A percentile compares a stretch with the other conserved stretches of the same genome.
Conservation (phyloP, 35 echinoderm and acorn worm species). For the Holothuria glaberrima region DNA sequence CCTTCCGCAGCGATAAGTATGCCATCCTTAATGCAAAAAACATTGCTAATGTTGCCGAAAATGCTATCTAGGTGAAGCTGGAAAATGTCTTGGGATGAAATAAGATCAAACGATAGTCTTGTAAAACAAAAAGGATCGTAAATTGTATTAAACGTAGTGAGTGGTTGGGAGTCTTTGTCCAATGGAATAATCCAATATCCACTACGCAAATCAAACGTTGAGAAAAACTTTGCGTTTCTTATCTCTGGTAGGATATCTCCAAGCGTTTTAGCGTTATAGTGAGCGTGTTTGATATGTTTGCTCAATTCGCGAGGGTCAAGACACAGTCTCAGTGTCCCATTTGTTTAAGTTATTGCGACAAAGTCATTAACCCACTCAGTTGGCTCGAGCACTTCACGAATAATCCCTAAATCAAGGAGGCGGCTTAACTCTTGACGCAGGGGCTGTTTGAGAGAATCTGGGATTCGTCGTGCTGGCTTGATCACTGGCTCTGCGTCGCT, state of each 20-base stretch:
- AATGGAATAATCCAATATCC: no score
- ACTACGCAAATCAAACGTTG: no score
- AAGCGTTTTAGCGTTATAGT: slow-evolving; percentile 63
- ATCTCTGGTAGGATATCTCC: slow-evolving; percentile 51
- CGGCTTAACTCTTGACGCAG: slow-evolving; percentile 29
- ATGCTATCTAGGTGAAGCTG: slow-evolving; percentile 52
- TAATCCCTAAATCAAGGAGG: slow-evolving; percentile 25
- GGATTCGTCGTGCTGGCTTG: slow-evolving; percentile 49
- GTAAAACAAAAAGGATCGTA: slow-evolving; percentile 59
- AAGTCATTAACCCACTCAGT: slow-evolving; percentile 57
- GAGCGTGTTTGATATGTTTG: slow-evolving; percentile 52
- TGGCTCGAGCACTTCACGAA: slow-evolving; percentile 38
- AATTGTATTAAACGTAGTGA: no score
- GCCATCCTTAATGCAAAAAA: slow-evolving; percentile 62
- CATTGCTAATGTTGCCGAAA: slow-evolving; percentile 31
- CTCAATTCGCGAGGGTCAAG: slow-evolving; percentile 53
- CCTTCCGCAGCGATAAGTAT: slow-evolving; percentile 62
- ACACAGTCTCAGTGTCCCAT: slow-evolving; percentile 55
- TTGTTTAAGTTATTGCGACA: slow-evolving; percentile 48
- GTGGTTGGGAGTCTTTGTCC: no score
- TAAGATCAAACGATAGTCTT: slow-evolving; percentile 51
- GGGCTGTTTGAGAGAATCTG: slow-evolving; percentile 27
- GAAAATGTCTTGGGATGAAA: no score
- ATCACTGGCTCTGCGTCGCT: slow-evolving; percentile 30
- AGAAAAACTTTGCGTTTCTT: neutral